A percentile compares a stretch with the other conserved stretches of the same genome.
These are phyloP conservation scores for Aphidius ervi DNA, from an alignment of 1,140 invertebrate genomes.

Conservation along the genomic window DNA sequence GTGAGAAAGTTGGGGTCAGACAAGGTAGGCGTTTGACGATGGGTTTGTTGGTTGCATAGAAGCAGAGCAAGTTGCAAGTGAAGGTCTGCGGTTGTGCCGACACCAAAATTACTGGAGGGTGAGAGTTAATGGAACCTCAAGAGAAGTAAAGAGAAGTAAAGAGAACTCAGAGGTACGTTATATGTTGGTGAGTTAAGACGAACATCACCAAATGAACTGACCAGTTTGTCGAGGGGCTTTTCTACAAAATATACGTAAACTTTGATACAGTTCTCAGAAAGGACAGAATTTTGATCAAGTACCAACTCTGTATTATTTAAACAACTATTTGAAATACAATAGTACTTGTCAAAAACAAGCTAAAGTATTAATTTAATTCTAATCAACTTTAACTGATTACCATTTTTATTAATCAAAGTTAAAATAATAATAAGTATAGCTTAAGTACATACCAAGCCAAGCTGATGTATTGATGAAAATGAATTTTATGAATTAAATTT, in stretches of 20 bases:
- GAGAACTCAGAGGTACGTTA: background rate
- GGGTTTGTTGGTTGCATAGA: too few relatives aligned
- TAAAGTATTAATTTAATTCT: too few relatives aligned
- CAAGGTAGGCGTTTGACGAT: too few relatives aligned
- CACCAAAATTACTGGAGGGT: slow-evolving; percentile 5
- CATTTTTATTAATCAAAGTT: too few relatives aligned
- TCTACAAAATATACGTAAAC: slow-evolving; percentile 3
- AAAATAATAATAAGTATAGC: too few relatives aligned
- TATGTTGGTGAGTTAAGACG: slow-evolving; percentile 8
- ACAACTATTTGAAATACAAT: too few relatives aligned
- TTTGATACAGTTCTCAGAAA: background rate
- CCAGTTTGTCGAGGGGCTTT: background rate
- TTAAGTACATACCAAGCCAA: too few relatives aligned
- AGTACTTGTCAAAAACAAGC: too few relatives aligned
- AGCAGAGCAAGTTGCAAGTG: background rate
- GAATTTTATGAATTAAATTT: too few relatives aligned
- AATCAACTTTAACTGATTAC: too few relatives aligned
- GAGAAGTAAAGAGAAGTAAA: slow-evolving; percentile 10
- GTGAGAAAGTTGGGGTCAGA: too few relatives aligned
- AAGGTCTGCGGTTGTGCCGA: slow-evolving; percentile 12
- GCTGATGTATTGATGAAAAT: too few relatives aligned
- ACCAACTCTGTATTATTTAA: background rate
- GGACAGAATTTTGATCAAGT: background rate
- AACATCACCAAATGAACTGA: slow-evolving; percentile 5
- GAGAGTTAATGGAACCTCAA: slow-evolving; percentile 5